phyloP scores from a whole-genome alignment of 2,888 invertebrate genomes.

The Tinea pellionella region DNA sequence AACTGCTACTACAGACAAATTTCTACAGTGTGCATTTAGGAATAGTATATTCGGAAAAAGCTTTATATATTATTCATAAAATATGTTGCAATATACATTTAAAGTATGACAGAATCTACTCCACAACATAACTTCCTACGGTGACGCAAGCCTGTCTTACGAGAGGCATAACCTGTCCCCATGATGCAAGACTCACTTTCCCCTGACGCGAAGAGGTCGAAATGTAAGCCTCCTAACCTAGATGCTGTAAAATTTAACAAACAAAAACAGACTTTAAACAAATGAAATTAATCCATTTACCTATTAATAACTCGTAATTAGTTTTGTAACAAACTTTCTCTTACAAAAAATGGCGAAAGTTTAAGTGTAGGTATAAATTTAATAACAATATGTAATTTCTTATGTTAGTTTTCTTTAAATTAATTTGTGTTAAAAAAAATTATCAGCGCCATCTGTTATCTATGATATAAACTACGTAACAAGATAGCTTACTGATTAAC shows the following conservation, averaged over 20 bases:
- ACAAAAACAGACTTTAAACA: conserved; percentile 29
- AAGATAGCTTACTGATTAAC: neutral
- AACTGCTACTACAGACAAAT: too few relatives aligned
- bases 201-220: conserved; percentile 41
- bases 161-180: conserved; percentile 40
- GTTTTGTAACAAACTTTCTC: neutral
- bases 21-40: too few relatives aligned
- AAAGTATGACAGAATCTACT: conserved; percentile 10
- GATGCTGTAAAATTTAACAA: conserved; percentile 26
- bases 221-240: conserved; percentile 44
- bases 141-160: conserved; percentile 33
- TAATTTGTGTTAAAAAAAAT: neutral
- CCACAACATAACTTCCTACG: conserved; percentile 26
- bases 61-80: too few relatives aligned
- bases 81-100: neutral
- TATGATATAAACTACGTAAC: neutral
- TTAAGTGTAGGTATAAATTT: neutral
- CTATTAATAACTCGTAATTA: neutral
- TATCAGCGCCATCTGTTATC: neutral
- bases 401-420: neutral
- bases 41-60: too few relatives aligned
- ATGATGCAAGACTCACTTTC: conserved; percentile 62
- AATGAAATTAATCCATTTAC: conserved; percentile 1
- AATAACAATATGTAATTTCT: neutral
- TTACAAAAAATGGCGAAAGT: neutral